Evolutionary conservation across 2,113 vertebrate species (phyloP).

Genomic region (Saccopteryx bilineata): DNA sequence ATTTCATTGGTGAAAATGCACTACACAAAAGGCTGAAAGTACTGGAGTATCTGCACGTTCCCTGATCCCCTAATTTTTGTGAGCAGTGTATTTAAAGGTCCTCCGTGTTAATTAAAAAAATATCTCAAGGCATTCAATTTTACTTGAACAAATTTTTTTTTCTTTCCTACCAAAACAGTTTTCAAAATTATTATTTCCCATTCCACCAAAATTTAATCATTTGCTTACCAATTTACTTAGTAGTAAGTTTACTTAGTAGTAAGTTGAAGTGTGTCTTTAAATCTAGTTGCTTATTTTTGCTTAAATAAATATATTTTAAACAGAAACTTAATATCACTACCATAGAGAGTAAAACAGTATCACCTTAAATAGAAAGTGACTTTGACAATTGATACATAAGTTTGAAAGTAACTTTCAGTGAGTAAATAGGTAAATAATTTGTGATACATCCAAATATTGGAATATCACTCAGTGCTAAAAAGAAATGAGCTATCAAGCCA

Average conservation of each 20-base stretch:
- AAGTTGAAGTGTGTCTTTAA: constrained; percentile 9
- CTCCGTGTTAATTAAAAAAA: not conserved
- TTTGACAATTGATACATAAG: not conserved
- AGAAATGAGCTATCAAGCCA: not conserved
- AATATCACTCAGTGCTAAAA: not conserved
- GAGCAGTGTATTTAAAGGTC: not conserved
- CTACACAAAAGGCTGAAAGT: too few species aligned
- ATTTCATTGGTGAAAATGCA: too few species aligned
- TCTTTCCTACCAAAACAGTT: not conserved
- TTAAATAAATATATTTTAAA: not conserved
- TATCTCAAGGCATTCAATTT: not conserved
- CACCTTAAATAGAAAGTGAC: not conserved
- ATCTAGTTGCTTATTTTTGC: not conserved
- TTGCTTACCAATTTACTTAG: not conserved
- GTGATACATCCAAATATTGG: not conserved
- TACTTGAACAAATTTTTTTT: not conserved
- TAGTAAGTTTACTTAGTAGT: not conserved
- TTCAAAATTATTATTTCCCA: constrained; percentile 16
- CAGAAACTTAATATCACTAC: not conserved
- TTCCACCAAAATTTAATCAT: not conserved
- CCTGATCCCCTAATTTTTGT: too few species aligned
- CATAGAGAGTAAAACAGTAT: not conserved
- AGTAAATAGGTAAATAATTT: too few species aligned
- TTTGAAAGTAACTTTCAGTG: not conserved
- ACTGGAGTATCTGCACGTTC: too few species aligned